phyloP scores from a whole-genome alignment of 2,888 invertebrate species.

The Mimas tiliae region DNA sequence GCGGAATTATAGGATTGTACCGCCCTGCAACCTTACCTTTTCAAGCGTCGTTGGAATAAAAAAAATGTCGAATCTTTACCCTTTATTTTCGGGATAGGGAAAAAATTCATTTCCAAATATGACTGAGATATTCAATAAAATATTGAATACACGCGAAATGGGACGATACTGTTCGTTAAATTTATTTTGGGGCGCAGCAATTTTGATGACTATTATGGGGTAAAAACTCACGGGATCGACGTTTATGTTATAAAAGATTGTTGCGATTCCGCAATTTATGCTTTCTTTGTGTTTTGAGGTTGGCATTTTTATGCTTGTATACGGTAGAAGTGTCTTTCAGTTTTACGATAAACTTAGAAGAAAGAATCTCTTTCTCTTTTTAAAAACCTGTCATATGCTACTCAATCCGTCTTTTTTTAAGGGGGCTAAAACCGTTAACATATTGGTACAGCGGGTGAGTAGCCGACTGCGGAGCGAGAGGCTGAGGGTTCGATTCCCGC shows the following conservation, averaged over 20 bases:
- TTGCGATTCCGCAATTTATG: neutral
- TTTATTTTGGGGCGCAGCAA: slow-evolving; percentile 21
- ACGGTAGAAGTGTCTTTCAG: neutral
- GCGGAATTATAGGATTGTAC: slow-evolving; percentile 23
- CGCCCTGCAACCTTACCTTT: slow-evolving; percentile 26
- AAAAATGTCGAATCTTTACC: slow-evolving; percentile 13
- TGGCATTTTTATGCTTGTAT: neutral
- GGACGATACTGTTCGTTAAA: slow-evolving; percentile 2
- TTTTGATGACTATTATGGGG: slow-evolving; percentile 19
- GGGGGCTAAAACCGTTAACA: too few species aligned
- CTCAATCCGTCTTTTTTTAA: too few species aligned
- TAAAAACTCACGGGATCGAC: neutral
- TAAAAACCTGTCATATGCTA: too few species aligned
- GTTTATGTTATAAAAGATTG: neutral
- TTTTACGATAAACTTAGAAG: neutral
- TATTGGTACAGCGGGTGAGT: too few species aligned
- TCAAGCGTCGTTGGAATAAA: slow-evolving; percentile 26
- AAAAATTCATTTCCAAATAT: slow-evolving; percentile 16
- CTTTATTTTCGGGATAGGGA: slow-evolving; percentile 22
- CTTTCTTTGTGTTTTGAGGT: neutral
- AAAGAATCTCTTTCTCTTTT: too few species aligned
- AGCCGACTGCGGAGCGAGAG: too few species aligned
- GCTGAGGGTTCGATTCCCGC: too few species aligned
- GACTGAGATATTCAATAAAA: slow-evolving; percentile 21
- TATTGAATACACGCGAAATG: slow-evolving; percentile 9